Evolutionary conservation across 1,140 invertebrate species (phyloP).

Genomic region (Solen grandis): DNA sequence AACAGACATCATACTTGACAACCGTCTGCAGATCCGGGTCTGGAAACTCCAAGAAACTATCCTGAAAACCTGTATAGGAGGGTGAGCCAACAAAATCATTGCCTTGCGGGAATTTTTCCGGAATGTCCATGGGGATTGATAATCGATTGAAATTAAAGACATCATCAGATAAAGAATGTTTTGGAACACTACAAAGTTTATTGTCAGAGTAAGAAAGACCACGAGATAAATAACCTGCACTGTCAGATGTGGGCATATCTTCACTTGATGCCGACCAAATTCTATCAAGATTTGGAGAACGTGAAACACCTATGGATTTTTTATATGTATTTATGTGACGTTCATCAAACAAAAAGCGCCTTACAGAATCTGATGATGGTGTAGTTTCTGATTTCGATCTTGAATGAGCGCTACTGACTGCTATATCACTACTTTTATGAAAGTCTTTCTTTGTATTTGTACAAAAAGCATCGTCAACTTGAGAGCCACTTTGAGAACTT

Average conservation of each 20-base stretch:
- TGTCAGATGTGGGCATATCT: slow-evolving; percentile 3
- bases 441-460: background rate
- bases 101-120: background rate
- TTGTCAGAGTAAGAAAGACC: background rate
- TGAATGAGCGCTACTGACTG: background rate
- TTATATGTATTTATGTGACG: slow-evolving; percentile 21
- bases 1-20: slow-evolving; percentile 41
- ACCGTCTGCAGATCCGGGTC: slow-evolving; percentile 20
- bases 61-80: background rate
- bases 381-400: slow-evolving; percentile 13
- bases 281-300: slow-evolving; percentile 18
- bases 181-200: slow-evolving; percentile 10
- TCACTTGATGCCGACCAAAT: slow-evolving; percentile 43
- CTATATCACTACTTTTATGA: background rate
- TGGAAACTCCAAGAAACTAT: background rate
- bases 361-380: background rate
- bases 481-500: background rate
- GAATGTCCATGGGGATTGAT: slow-evolving; percentile 8
- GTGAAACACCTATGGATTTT: slow-evolving; percentile 30
- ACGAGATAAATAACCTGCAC: background rate
- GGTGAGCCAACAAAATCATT: slow-evolving; percentile 5
- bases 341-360: slow-evolving; percentile 48
- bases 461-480: background rate
- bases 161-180: slow-evolving; percentile 30
- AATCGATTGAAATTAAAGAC: slow-evolving; percentile 47